These are phyloP conservation scores for Lerema accius DNA, from an alignment of 1,140 invertebrate genomes.

Conservation along the genomic window DNA sequence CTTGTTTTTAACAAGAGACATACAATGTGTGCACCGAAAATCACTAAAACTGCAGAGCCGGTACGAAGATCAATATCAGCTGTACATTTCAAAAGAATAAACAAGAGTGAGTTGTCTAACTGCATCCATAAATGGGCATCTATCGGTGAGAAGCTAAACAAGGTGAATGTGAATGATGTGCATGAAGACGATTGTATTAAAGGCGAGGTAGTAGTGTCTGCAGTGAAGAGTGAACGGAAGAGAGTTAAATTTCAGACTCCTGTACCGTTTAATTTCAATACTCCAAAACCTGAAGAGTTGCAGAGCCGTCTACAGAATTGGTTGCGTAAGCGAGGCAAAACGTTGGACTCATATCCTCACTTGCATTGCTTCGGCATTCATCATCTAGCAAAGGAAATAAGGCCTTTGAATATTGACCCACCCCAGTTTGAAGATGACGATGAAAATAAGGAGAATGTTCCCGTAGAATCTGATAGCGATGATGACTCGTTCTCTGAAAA, in stretches of 20 bases:
- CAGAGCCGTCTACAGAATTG: constrained; percentile 76
- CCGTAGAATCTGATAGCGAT: constrained; percentile 70
- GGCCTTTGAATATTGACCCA: constrained; percentile 39
- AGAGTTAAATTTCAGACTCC: constrained; percentile 75
- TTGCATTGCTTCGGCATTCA: constrained; percentile 81
- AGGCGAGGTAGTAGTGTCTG: constrained; percentile 60
- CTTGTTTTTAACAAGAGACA: constrained; percentile 57
- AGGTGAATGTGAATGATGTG: constrained; percentile 58
- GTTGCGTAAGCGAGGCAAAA: constrained; percentile 79
- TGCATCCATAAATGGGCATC: constrained; percentile 76
- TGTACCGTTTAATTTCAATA: constrained; percentile 59
- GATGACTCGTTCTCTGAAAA: constrained; percentile 71
- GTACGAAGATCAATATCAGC: constrained; percentile 77
- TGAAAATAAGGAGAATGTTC: constrained; percentile 83
- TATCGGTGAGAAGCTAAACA: constrained; percentile 68
- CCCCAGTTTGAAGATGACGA: constrained; percentile 59
- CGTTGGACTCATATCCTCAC: constrained; percentile 78
- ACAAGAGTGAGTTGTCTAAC: constrained; percentile 62
- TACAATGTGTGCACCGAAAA: constrained; percentile 49
- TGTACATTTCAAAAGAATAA: constrained; percentile 75
- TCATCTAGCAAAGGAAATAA: constrained; percentile 48
- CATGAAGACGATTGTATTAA: constrained; percentile 64
- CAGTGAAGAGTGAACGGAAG: constrained; percentile 75
- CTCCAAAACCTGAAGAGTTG: constrained; percentile 70
- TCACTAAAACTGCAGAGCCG: constrained; percentile 40